phyloP scores from a whole-genome alignment of 2,797 vertebrate genomes.

The Notolepis coatsorum region DNA sequence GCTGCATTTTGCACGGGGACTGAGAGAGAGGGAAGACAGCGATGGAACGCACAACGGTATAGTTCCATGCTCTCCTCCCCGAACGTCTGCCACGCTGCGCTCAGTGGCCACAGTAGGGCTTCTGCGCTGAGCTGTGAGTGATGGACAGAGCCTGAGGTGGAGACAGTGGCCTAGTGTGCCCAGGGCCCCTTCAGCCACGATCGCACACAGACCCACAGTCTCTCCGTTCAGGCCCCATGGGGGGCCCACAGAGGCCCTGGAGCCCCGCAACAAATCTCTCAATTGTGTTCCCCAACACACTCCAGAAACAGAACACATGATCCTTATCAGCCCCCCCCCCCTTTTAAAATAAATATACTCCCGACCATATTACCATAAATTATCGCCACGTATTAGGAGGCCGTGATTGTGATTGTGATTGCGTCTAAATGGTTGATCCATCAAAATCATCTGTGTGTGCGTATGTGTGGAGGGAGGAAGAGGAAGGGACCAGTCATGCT shows the following conservation, averaged over 20 bases:
- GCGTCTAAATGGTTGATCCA: slow-evolving; percentile 28
- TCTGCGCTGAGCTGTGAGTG: too few relatives aligned
- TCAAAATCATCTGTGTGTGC: slow-evolving; percentile 2
- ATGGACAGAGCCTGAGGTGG: slow-evolving; percentile 54
- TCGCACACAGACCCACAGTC: slow-evolving; percentile 40
- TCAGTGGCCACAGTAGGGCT: too few relatives aligned
- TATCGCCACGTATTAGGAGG: slow-evolving; percentile 21
- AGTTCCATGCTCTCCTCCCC: too few relatives aligned
- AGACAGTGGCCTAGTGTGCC: slow-evolving; percentile 69
- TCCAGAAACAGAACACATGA: slow-evolving; percentile 61
- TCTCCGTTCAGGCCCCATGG: slow-evolving; percentile 46
- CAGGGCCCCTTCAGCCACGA: slow-evolving; percentile 6
- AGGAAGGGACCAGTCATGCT: slow-evolving; percentile 7
- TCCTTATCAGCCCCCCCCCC: slow-evolving; percentile 60
- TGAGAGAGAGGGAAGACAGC: too few relatives aligned
- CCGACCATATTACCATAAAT: slow-evolving; percentile 57
- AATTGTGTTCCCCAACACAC: slow-evolving; percentile 63
- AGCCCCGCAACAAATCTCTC: slow-evolving; percentile 68
- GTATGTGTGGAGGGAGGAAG: not conserved
- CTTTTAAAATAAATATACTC: slow-evolving; percentile 62
- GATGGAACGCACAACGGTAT: too few relatives aligned
- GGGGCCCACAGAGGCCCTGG: slow-evolving; percentile 45
- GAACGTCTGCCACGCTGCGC: too few relatives aligned
- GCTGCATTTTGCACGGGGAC: too few relatives aligned
- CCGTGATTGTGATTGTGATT: slow-evolving; percentile 41